Evolutionary conservation across 2,113 vertebrate genomes (phyloP).

Genomic region (Panurus biarmicus): DNA sequence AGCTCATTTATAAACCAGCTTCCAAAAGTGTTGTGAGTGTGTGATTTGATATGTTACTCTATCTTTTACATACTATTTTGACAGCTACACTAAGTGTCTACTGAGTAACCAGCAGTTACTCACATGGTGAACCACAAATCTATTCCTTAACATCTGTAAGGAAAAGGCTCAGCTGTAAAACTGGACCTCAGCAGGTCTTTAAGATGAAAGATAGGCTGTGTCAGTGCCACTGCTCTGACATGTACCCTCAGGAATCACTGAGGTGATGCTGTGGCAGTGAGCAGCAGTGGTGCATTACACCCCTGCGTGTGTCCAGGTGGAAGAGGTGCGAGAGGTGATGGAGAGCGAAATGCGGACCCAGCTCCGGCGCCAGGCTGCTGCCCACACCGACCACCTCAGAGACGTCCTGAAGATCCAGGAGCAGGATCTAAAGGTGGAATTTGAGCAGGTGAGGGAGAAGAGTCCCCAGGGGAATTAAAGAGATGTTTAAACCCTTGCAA

Average conservation of each 20-base stretch:
- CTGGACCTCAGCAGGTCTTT: not conserved
- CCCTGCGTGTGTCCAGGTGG: slow-evolving; percentile 64
- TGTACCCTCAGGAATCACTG: rapidly evolving
- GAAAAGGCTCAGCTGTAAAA: not conserved
- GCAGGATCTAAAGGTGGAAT: slow-evolving; percentile 83
- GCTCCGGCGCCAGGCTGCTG: slow-evolving; percentile 90
- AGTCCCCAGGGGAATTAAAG: rapidly evolving
- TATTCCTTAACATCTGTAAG: not conserved
- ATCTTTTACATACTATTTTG: not conserved
- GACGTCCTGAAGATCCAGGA: slow-evolving; percentile 93
- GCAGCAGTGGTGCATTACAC: rapidly evolving
- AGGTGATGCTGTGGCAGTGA: rapidly evolving
- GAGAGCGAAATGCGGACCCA: slow-evolving; percentile 96
- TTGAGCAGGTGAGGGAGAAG: slow-evolving; percentile 77
- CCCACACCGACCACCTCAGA: slow-evolving; percentile 89
- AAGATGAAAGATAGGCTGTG: not conserved
- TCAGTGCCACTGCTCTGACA: not conserved
- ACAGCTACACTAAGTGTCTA: not conserved
- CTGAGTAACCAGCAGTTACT: not conserved
- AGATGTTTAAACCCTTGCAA: not conserved
- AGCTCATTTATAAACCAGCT: not conserved
- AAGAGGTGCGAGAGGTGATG: slow-evolving; percentile 91
- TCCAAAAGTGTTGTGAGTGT: not conserved
- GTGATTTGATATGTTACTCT: not conserved
- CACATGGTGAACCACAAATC: rapidly evolving